Percentiles rank a stretch among this genome's conserved stretches.
Conservation (phyloP, 2,888 invertebrate species). For the Limnephilus lunatus region DNA sequence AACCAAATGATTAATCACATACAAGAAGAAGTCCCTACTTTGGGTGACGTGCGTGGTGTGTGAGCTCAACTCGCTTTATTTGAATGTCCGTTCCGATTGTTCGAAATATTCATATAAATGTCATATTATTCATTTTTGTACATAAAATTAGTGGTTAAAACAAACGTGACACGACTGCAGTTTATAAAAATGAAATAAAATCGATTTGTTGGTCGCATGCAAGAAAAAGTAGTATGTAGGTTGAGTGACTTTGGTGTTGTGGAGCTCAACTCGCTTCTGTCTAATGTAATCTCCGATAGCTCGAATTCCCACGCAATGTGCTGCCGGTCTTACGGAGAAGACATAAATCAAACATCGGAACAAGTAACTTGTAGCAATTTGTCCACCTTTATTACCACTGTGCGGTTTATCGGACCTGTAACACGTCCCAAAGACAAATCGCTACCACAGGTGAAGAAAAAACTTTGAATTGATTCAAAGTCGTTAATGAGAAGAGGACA, state of each 20-base stretch:
- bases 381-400: neutral
- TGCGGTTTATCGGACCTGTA: neutral
- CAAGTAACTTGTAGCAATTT: neutral
- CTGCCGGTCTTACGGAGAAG: neutral
- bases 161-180: too few relatives aligned
- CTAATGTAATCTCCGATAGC: neutral
- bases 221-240: neutral
- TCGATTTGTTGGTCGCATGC: neutral
- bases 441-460: neutral
- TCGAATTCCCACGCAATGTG: neutral
- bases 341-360: neutral
- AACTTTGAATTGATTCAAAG: neutral
- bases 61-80: neutral
- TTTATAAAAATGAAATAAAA: too few relatives aligned
- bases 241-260: neutral
- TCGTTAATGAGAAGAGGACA: neutral
- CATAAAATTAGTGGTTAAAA: too few relatives aligned
- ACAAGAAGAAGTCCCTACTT: neutral
- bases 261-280: neutral
- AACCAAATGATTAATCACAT: neutral
- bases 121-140: too few relatives aligned
- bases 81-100: neutral
- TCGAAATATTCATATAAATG: too few relatives aligned
- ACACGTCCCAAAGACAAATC: neutral
- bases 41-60: neutral